Conservation (phyloP, 2,888 invertebrate genomes). For the Cryptocephalus primarius region DNA sequence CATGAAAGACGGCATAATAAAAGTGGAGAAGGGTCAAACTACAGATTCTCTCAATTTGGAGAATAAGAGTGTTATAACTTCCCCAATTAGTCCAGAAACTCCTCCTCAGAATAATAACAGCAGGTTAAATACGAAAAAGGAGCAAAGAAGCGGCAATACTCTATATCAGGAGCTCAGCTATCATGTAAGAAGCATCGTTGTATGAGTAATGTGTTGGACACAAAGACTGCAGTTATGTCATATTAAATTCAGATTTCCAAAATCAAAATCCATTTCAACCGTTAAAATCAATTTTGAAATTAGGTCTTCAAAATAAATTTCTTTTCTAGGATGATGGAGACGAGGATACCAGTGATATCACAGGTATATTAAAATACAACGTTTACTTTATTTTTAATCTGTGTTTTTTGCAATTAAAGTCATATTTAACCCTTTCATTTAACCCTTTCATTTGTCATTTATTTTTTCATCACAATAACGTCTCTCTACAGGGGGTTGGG, state of each 20-base stretch:
- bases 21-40: conserved; percentile 35
- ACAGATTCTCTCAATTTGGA: conserved; percentile 35
- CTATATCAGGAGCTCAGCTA: conserved; percentile 89
- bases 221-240: too few species aligned
- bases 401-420: not conserved
- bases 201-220: not conserved
- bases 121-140: conserved; percentile 65
- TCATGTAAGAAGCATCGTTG: conserved; percentile 34
- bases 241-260: too few species aligned
- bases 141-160: conserved; percentile 82
- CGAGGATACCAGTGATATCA: conserved; percentile 83
- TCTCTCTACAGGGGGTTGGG: conserved; percentile 72
- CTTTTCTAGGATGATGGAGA: conserved; percentile 66
- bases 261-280: too few species aligned
- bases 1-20: conserved; percentile 26
- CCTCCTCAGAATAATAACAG: conserved; percentile 38
- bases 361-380: conserved; percentile 54
- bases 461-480: too few species aligned
- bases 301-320: not conserved
- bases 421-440: too few species aligned
- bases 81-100: conserved; percentile 36
- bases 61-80: conserved; percentile 37
- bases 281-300: not conserved
- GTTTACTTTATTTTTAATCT: not conserved
- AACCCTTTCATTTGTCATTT: too few species aligned